Evolutionary conservation across 37 sponge, comb jelly and placozoan species (phyloP), one percentile per base, ranked within the genome.

Genomic region (Corticium candelabrum): DNA sequence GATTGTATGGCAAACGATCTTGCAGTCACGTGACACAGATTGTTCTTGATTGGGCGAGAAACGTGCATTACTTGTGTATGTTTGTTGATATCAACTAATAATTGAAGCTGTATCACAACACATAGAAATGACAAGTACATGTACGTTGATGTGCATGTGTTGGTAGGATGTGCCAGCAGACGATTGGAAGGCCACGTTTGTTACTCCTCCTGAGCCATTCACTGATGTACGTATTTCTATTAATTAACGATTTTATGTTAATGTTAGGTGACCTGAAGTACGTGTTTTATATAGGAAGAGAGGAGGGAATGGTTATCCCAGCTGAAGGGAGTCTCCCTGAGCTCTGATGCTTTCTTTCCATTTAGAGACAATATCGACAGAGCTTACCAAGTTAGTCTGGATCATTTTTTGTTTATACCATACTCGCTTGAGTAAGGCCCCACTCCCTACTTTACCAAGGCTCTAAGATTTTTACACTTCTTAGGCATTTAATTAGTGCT

Each of bases 291-390:
- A 7, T 32, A 70, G 73, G 73, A 70, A 32, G 73, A 70, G 21
- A 7, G 77, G 5, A 62, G 67, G 7, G 67, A 76, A 11, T 76
- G 77, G 77, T 57, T 76, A 68, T 76, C 77, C 4, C 38, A 76
- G 68, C 41, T 76, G 31, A 68, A 68, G 21, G 21, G 29, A 11
- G 27, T 76, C 27, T 11, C 68, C 5, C 41, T 76, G n/a, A 76
- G 77, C 68, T 76, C 77, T 29, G 77, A 76, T 57, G 77, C 77
- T 11, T 76, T 76, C 32, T 76, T 76, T 35, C 77, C 77, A 39
- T 76, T 76, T n/a, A 62, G 77, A 7, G 77, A 76, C 67, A 76
- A 29, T n/a, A 57, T 76, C 27, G 67, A 76, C 32, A 11, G 41
- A 11, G 77, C 77, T 70, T 7, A 70, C 35, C 73, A 70, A 29